Evolutionary conservation across 2,888 invertebrate genomes (phyloP).

Genomic region (Acleris laterana): DNA sequence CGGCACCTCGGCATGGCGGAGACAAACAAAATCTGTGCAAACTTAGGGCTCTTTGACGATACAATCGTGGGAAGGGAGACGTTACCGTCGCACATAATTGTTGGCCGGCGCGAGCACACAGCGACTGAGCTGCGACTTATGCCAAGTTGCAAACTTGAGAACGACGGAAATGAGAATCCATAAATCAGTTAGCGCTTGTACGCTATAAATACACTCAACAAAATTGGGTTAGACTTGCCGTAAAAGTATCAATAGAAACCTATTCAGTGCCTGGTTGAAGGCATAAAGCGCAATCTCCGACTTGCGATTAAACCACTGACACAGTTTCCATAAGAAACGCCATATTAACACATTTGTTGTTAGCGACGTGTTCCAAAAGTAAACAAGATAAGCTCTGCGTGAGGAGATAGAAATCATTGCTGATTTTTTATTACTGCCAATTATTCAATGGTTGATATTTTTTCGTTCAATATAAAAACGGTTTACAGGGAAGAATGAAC

Average conservation of each 20-base stretch:
- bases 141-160: slow-evolving; percentile 48
- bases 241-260: slow-evolving; percentile 16
- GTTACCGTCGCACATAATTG: slow-evolving; percentile 69
- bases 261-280: slow-evolving; percentile 8
- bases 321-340: background rate
- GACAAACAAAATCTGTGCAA: slow-evolving; percentile 67
- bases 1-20: slow-evolving; percentile 47
- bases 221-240: slow-evolving; percentile 8
- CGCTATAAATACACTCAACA: background rate
- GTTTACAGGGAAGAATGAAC: slow-evolving; percentile 35
- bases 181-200: slow-evolving; percentile 7
- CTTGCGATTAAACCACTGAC: slow-evolving; percentile 15
- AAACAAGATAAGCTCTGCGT: background rate
- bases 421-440: slow-evolving; percentile 2
- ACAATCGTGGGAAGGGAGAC: slow-evolving; percentile 77
- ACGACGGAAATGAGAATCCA: slow-evolving; percentile 7
- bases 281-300: background rate
- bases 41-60: slow-evolving; percentile 62
- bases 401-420: background rate
- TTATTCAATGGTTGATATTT: slow-evolving; percentile 13
- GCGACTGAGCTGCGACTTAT: slow-evolving; percentile 56
- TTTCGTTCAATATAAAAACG: slow-evolving; percentile 32
- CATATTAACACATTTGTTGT: background rate
- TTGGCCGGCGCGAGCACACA: slow-evolving; percentile 68
- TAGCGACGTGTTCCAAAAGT: background rate